phyloP scores from a whole-genome alignment of 1,140 invertebrate genomes.

The Drosophila quadrilineata region DNA sequence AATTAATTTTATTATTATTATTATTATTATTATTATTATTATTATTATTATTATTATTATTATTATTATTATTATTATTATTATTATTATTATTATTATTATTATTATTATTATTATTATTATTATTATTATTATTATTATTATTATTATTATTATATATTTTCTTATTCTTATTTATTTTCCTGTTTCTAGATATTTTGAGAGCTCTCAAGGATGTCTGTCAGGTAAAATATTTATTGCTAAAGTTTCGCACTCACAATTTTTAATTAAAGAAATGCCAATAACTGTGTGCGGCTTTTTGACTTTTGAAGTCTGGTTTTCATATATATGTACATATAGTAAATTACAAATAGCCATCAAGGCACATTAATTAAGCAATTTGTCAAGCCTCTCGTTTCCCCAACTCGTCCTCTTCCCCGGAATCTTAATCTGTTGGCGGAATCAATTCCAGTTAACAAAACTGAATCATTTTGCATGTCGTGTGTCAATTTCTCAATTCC shows the following conservation, averaged over 20 bases:
- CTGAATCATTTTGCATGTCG: conserved; percentile 54
- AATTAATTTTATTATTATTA: too few species aligned
- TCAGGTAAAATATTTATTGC: conserved; percentile 25
- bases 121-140: too few species aligned
- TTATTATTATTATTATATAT: too few species aligned
- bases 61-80: too few species aligned
- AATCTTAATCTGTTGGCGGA: conserved; percentile 14
- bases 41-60: too few species aligned
- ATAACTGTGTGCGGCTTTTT: conserved; percentile 48
- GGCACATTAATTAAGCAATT: conserved; percentile 74
- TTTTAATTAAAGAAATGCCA: conserved; percentile 61
- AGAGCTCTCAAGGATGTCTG: too few species aligned
- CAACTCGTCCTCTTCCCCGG: too few species aligned
- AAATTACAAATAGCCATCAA: conserved; percentile 64
- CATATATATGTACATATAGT: conserved; percentile 23
- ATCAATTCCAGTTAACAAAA: conserved; percentile 15
- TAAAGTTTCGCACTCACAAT: conserved; percentile 22
- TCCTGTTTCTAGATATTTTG: too few species aligned
- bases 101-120: too few species aligned
- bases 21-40: too few species aligned
- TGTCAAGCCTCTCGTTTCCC: conserved; percentile 54
- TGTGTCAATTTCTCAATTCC: conserved; percentile 49
- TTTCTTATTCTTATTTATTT: background rate
- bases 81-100: too few species aligned
- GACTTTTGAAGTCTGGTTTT: conserved; percentile 27